A percentile compares a stretch with the other conserved stretches of the same genome.
Evolutionary conservation across 2,888 invertebrate genomes (phyloP).

Genomic region (Geotrupes spiniger): DNA sequence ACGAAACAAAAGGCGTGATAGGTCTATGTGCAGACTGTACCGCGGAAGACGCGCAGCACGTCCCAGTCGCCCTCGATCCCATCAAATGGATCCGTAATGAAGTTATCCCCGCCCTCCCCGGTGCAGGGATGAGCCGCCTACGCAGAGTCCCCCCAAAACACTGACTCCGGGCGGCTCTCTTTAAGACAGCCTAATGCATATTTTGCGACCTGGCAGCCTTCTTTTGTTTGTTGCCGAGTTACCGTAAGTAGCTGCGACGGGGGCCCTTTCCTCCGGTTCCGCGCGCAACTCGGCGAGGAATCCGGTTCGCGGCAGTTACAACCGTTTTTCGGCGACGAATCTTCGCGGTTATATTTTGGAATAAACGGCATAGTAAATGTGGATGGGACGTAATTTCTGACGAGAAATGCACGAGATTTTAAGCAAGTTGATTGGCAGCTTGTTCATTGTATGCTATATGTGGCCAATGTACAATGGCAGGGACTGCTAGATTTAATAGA

Average conservation of each 20-base stretch:
- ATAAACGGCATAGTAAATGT: no score
- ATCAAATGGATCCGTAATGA: constrained; percentile 79
- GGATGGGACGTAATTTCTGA: no score
- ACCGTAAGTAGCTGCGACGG: constrained; percentile 33
- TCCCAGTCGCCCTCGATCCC: constrained; percentile 57
- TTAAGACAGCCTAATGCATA: constrained; percentile 48
- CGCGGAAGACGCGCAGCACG: constrained; percentile 42
- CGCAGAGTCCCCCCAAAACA: constrained; percentile 33
- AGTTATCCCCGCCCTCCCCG: constrained; percentile 55
- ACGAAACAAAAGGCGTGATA: constrained; percentile 27
- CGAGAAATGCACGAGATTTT: no score
- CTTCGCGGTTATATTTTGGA: no score
- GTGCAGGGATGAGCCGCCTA: constrained; percentile 22
- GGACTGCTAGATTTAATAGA: no score
- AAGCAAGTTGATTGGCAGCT: no score
- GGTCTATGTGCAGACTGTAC: constrained; percentile 33
- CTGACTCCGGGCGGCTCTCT: constrained; percentile 40
- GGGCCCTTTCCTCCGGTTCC: constrained; percentile 29
- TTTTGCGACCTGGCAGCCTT: constrained; percentile 44
- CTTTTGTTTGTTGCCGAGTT: constrained; percentile 42
- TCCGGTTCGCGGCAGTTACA: constrained; percentile 12
- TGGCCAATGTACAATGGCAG: no score
- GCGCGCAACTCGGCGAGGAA: no score
- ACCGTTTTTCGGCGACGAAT: no score
- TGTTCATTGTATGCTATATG: no score